These are phyloP conservation scores for Apotomis capreana DNA, from an alignment of 2,888 invertebrate species.

Conservation along the genomic window DNA sequence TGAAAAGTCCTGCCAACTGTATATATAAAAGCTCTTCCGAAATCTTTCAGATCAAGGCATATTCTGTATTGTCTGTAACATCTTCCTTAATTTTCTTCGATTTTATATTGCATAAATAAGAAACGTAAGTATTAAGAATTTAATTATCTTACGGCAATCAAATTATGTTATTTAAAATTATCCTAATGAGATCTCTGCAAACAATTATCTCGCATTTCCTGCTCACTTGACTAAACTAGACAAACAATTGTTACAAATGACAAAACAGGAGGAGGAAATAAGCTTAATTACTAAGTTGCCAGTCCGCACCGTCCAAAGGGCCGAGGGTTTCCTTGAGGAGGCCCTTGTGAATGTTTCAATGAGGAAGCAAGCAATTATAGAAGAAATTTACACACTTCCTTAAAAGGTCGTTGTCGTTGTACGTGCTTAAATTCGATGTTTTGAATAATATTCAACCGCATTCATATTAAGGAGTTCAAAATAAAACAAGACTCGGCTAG, in stretches of 20 bases:
- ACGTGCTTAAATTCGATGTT: conserved; percentile 24
- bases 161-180: background rate
- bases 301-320: conserved; percentile 68
- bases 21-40: background rate
- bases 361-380: conserved; percentile 74
- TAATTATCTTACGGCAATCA: conserved; percentile 14
- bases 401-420: conserved; percentile 51
- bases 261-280: conserved; percentile 74
- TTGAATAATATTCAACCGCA: conserved; percentile 4
- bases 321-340: conserved; percentile 66
- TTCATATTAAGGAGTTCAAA: conserved; percentile 10
- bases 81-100: background rate
- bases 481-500: conserved; percentile 25
- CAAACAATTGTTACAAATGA: conserved; percentile 67
- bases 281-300: conserved; percentile 79
- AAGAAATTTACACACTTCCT: conserved; percentile 70
- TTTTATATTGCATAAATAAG: background rate
- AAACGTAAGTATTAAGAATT: background rate
- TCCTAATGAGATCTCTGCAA: conserved; percentile 18
- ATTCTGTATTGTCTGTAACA: no score
- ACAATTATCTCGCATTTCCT: conserved; percentile 42
- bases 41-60: no score
- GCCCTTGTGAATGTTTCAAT: conserved; percentile 73
- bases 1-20: conserved; percentile 64
- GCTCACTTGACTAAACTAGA: conserved; percentile 55